Evolutionary conservation across 2,888 invertebrate genomes (phyloP), one percentile per base, ranked within the genome.

Genomic region (Cerceris rybyensis): DNA sequence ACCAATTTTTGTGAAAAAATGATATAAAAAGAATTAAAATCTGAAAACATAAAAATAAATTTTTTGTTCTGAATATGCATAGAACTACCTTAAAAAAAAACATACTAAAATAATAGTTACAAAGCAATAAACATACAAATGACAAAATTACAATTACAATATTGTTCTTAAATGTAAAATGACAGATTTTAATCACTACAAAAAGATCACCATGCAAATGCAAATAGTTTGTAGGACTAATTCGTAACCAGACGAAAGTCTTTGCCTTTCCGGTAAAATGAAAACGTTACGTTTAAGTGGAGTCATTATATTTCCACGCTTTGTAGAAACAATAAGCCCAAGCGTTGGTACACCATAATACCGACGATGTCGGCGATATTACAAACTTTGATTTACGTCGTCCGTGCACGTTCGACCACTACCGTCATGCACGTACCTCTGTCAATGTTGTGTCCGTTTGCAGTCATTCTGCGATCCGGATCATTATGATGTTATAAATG

Each of bases 301-400:
- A 7, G 17, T 46, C 58, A 67, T 78, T 72, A 72, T 78, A 79
- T 78, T 75, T 68, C 80, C 50, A 63, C 55, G 49, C 64, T 75
- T 75, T 68, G 49, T 64, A 57, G 78, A 82, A 82, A 78, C 82
- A 82, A 78, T 78, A 70, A 64, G 70, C 73, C 64, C 73, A 81
- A 81, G 58, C 78, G 72, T 57, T 63, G 68, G 39, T 61, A 42
- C 54, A 46, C 43, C 16, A 64, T 55, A 66, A 43, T 67, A 70
- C 73, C 39, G 60, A 16, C 67, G 70, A 50, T 73, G 67, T 64
- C 75, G 71, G 70, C 79, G 80, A 88, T 88, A 88, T 88, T 86
- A 82, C 85, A 68, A 67, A 70, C 72, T 68, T 58, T 88, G 88
- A 88, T 88, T 85, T 86, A 88, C 84, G 82, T 80, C 76, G 65